These are phyloP conservation scores for Ganaspis brasiliensis DNA, from an alignment of 2,888 invertebrate genomes.

Conservation along the genomic window DNA sequence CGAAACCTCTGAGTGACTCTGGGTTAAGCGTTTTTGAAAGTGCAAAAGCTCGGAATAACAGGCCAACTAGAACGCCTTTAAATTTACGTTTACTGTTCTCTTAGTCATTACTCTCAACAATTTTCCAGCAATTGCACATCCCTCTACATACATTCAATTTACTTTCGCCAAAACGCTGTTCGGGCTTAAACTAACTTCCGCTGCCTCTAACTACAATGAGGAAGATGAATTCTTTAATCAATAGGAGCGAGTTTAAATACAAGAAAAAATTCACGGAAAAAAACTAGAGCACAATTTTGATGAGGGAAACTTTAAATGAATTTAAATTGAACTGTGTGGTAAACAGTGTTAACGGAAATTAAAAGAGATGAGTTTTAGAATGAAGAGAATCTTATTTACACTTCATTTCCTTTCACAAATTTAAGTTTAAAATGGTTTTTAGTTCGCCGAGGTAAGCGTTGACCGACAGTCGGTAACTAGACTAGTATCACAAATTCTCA, in stretches of 20 bases:
- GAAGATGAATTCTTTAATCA: background rate
- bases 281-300: too few species aligned
- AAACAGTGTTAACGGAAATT: too few species aligned
- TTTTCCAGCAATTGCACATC: slow-evolving; percentile 3
- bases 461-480: too few species aligned
- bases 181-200: background rate
- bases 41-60: slow-evolving; percentile 35
- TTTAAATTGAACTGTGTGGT: too few species aligned
- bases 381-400: too few species aligned
- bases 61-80: slow-evolving; percentile 23
- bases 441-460: too few species aligned
- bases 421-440: too few species aligned
- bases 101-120: slow-evolving; percentile 7
- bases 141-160: slow-evolving; percentile 31
- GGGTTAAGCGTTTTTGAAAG: slow-evolving; percentile 35
- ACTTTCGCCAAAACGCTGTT: background rate
- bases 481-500: too few species aligned
- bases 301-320: too few species aligned
- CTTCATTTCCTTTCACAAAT: too few species aligned
- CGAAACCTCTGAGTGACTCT: slow-evolving; percentile 53
- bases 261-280: too few species aligned
- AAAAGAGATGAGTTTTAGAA: too few species aligned
- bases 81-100: slow-evolving; percentile 26
- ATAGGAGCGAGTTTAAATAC: background rate
- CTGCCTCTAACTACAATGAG: background rate